phyloP scores from a whole-genome alignment of 1,140 invertebrate genomes.

The Philotrypesis tridentata region DNA sequence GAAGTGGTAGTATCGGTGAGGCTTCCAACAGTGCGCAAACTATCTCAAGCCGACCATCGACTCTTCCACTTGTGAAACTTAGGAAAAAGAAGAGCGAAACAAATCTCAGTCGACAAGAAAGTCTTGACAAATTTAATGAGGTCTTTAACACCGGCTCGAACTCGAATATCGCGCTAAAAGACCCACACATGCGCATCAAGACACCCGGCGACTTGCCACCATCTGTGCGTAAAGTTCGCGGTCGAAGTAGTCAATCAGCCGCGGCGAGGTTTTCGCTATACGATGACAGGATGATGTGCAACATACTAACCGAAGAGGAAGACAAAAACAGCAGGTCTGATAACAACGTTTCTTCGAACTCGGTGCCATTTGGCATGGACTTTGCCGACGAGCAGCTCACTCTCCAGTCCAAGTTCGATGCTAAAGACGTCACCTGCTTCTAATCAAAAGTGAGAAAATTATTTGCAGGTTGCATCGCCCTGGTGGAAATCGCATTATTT shows the following conservation, averaged over 20 bases:
- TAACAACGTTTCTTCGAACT: constrained; percentile 56
- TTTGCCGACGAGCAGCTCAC: constrained; percentile 62
- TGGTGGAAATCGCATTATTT: constrained; percentile 7
- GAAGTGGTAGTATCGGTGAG: constrained; percentile 41
- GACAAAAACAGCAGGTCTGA: background rate
- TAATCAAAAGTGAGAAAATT: constrained; percentile 66
- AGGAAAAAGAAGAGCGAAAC: constrained; percentile 58
- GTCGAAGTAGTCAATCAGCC: constrained; percentile 68
- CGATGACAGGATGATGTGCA: constrained; percentile 89
- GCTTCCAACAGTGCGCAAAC: constrained; percentile 50
- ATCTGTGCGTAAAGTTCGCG: constrained; percentile 80
- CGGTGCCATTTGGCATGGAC: constrained; percentile 69
- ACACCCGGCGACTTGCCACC: constrained; percentile 87
- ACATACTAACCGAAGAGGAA: constrained; percentile 68
- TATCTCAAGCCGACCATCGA: constrained; percentile 62
- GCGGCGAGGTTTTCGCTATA: constrained; percentile 85
- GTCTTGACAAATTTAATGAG: constrained; percentile 81
- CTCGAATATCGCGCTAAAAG: constrained; percentile 77
- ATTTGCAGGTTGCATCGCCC: background rate
- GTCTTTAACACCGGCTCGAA: constrained; percentile 77
- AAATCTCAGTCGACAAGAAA: constrained; percentile 63
- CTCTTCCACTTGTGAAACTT: constrained; percentile 60
- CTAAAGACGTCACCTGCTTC: constrained; percentile 67
- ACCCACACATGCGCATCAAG: constrained; percentile 84
- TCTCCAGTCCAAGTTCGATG: constrained; percentile 68